These are phyloP conservation scores for Dilophus febrilis DNA, from an alignment of 2,888 invertebrate species.

Conservation along the genomic window DNA sequence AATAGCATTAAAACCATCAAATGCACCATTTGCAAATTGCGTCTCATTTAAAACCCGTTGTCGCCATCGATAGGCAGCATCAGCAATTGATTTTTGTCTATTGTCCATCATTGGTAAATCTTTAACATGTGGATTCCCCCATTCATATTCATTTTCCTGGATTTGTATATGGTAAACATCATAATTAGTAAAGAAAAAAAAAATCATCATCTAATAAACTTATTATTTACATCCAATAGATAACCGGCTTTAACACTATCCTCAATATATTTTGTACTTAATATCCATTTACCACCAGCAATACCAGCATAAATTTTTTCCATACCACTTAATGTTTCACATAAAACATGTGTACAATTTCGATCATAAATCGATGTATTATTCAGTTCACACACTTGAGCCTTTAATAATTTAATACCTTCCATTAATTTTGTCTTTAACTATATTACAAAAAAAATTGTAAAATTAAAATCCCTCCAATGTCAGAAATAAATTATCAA, in stretches of 20 bases:
- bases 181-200: too few species aligned
- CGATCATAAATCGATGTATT: conserved; percentile 36
- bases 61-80: conserved; percentile 54
- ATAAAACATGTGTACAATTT: conserved; percentile 57
- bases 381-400: conserved; percentile 16
- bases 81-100: conserved; percentile 34
- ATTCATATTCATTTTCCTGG: conserved; percentile 69
- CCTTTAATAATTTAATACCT: conserved; percentile 11
- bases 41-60: conserved; percentile 30
- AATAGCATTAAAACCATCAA: conserved; percentile 35
- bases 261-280: conserved; percentile 60
- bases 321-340: conserved; percentile 55
- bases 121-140: conserved; percentile 56
- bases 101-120: conserved; percentile 27
- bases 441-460: too few species aligned
- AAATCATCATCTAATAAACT: too few species aligned
- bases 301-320: conserved; percentile 77
- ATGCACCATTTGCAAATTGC: conserved; percentile 25
- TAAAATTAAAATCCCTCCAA: too few species aligned
- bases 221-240: conserved; percentile 41
- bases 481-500: not conserved
- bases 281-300: conserved; percentile 77
- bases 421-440: conserved; percentile 10
- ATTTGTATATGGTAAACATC: too few species aligned
- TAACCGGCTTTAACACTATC: conserved; percentile 40